These are phyloP conservation scores for Melikaiella ostensackeni DNA, from an alignment of 2,888 invertebrate species.

Conservation along the genomic window DNA sequence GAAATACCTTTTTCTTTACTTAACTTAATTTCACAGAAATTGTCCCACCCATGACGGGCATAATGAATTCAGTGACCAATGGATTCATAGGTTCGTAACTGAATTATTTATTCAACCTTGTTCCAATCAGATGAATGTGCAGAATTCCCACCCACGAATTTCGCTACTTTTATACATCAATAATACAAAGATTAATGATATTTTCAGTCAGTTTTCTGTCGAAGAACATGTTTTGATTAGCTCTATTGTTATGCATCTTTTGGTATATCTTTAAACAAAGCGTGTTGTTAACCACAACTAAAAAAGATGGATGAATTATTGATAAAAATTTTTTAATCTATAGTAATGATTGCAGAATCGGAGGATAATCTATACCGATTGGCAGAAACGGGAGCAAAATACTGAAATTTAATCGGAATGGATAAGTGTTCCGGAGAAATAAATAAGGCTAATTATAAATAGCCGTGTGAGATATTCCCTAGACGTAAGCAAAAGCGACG, in stretches of 20 bases:
- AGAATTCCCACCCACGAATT: conserved; percentile 9
- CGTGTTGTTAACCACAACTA: no score
- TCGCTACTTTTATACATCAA: not conserved
- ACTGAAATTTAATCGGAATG: conserved; percentile 40
- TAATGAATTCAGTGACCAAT: not conserved
- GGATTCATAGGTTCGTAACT: not conserved
- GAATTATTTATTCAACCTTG: conserved; percentile 8
- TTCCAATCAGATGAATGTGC: not conserved
- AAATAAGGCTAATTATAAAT: conserved; percentile 54
- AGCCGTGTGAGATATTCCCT: conserved; percentile 43
- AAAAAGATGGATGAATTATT: no score
- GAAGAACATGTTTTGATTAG: no score
- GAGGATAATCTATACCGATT: not conserved
- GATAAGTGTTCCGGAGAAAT: conserved; percentile 50
- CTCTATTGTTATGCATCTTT: no score
- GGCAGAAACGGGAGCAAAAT: not conserved
- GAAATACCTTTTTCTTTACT: not conserved
- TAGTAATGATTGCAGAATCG: not conserved
- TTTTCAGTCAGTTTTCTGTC: not conserved
- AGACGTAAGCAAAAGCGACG: conserved; percentile 33
- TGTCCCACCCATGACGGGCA: not conserved
- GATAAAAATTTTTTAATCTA: not conserved
- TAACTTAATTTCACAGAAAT: not conserved
- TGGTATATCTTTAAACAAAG: no score
- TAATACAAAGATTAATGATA: not conserved